These are phyloP conservation scores for Ctenicera cuprea DNA, from an alignment of 2,888 invertebrate genomes.

Conservation along the genomic window DNA sequence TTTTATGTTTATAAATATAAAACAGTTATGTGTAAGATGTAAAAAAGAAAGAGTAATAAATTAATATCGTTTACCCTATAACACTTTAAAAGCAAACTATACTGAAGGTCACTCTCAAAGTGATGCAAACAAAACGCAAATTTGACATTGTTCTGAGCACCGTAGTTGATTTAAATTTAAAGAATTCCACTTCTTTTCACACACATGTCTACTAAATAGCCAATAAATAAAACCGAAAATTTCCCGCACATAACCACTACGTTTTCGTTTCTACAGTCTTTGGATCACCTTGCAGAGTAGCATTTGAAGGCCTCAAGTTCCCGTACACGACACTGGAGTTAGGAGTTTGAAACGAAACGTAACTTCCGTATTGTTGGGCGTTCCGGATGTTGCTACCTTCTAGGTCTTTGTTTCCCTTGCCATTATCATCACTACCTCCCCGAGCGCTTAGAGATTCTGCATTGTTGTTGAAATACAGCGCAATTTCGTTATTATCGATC, in stretches of 20 bases:
- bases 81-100: conserved; percentile 38
- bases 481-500: conserved; percentile 77
- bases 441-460: conserved; percentile 54
- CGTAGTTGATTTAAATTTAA: conserved; percentile 1
- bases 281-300: neutral
- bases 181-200: neutral
- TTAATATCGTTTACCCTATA: conserved; percentile 19
- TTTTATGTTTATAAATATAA: conserved; percentile 14
- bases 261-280: conserved; percentile 14
- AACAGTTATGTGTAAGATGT: neutral
- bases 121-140: conserved; percentile 1
- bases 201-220: no score
- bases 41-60: conserved; percentile 19
- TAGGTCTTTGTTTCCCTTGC: conserved; percentile 52
- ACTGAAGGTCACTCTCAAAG: conserved; percentile 28
- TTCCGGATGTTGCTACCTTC: conserved; percentile 59
- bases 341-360: conserved; percentile 64
- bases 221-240: conserved; percentile 6
- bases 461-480: conserved; percentile 74
- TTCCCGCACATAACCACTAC: conserved; percentile 5
- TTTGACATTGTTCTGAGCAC: conserved; percentile 29
- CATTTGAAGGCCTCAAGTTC: conserved; percentile 32
- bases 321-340: conserved; percentile 62
- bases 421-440: conserved; percentile 44
- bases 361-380: conserved; percentile 65